Base-by-base conservation (phyloP, 2,797 vertebrate species). In the Cyprinella venusta region DNA sequence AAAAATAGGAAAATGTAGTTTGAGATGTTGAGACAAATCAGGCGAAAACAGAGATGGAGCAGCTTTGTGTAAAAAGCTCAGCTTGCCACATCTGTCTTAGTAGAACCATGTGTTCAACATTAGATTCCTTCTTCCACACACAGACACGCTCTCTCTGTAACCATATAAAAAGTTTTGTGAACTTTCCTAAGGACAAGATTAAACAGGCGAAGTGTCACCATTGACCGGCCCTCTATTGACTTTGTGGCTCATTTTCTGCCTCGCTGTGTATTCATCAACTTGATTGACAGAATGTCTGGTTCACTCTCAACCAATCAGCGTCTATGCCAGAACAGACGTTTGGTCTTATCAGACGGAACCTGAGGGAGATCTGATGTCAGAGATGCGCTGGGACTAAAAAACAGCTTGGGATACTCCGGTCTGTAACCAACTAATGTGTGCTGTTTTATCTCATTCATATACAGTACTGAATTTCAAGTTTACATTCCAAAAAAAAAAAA, bases 191-290 rank as follows among this genome's bases (percentile, higher is more conserved):
- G 76, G 70, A 72, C 54, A 82, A 30, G 50, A 79, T 68, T 61
- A 85, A 69, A 84, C 59, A 77, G 30, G 13, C 54, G 42, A 68
- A 76, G 48, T 79, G 52, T 79, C 79, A 63, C 45, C 76, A 76
- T 74, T 79, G 80, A 83, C 56, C 42, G 38, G 59, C 40, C 26
- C 48, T 36, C 36, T 84, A 88, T 84, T 77, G 84, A 84, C 79
- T 76, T 85, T 82, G 54, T 48, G 59, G 77, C 78, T 79, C 52
- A 79, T 82, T 84, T 86, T 79, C 70, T 56, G 52, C 74, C 33
- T 70, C 24, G 18, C 61, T 76, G 85, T 75, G 70, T 82, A 82
- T 54, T 86, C 71, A 82, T 63, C 76, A 52, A 33, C 65, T 52
- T 74, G 84, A 79, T 26, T 71, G 76, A 86, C 69, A 75, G 76